Conservation (phyloP, 2,888 invertebrate species). For the Lordiphosa andalusiaca region DNA sequence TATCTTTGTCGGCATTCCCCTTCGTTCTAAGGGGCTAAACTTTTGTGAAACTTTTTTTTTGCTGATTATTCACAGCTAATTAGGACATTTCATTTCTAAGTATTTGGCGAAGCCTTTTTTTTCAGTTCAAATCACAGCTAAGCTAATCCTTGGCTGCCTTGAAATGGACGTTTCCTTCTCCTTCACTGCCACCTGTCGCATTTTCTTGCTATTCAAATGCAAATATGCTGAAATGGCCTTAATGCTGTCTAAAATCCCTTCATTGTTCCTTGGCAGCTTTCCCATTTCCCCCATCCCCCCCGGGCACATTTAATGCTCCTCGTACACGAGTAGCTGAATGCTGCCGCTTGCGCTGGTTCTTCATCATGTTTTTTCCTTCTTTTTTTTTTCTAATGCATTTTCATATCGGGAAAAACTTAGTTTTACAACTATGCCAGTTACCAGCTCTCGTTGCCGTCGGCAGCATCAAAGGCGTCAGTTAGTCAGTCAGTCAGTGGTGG, state of each 20-base stretch:
- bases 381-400: constrained; percentile 57
- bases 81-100: background rate
- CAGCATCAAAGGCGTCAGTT: background rate
- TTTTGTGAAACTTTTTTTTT: constrained; percentile 17
- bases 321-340: constrained; percentile 26
- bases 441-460: constrained; percentile 2
- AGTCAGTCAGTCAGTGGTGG: background rate
- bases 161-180: too few relatives aligned
- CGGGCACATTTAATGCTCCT: constrained; percentile 9
- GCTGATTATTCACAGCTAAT: background rate
- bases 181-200: constrained; percentile 56
- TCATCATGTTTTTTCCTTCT: background rate
- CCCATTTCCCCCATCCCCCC: background rate
- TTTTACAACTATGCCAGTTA: constrained; percentile 45
- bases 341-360: constrained; percentile 19
- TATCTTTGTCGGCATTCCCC: background rate
- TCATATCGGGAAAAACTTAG: constrained; percentile 69
- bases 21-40: constrained; percentile 9
- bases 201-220: constrained; percentile 42
- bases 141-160: constrained; percentile 18
- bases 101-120: background rate
- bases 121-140: constrained; percentile 14
- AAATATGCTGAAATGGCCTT: constrained; percentile 69
- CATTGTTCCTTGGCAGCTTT: constrained; percentile 54
- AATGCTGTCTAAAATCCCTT: constrained; percentile 69